phyloP scores from a whole-genome alignment of 2,888 invertebrate genomes.

The Myopa testacea region DNA sequence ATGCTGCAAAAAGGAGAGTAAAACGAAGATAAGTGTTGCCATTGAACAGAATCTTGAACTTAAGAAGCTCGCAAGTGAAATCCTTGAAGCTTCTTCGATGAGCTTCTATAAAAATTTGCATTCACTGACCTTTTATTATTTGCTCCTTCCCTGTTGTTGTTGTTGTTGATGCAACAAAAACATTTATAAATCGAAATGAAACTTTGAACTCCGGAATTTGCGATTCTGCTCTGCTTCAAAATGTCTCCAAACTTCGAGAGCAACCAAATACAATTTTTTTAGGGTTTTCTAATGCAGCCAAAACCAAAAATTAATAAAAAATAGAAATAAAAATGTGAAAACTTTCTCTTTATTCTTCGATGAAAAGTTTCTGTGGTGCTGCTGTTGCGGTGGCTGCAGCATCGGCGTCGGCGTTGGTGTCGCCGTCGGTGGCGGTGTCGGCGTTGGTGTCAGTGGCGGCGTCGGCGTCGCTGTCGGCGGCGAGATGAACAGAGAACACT shows the following conservation, averaged over 20 bases:
- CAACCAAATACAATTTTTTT: constrained; percentile 31
- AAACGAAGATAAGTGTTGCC: too few species aligned
- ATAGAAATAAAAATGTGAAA: neutral
- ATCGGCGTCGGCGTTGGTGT: neutral
- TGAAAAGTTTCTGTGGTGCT: constrained; percentile 27
- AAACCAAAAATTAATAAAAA: constrained; percentile 6
- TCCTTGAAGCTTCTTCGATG: neutral
- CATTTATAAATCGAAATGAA: neutral
- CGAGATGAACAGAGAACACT: neutral
- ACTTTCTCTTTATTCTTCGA: constrained; percentile 18
- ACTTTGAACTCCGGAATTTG: neutral
- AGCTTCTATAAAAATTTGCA: constrained; percentile 14
- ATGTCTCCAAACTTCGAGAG: constrained; percentile 33
- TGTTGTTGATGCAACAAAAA: neutral
- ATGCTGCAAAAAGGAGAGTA: too few species aligned
- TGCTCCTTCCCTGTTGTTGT: neutral
- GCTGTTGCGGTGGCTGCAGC: too few species aligned
- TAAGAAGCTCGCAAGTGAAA: neutral
- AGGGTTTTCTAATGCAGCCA: neutral
- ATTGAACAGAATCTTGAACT: too few species aligned
- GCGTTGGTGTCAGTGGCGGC: neutral
- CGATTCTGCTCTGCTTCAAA: neutral
- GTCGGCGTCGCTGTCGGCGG: neutral
- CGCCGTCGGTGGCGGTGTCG: neutral
- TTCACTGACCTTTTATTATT: neutral